A percentile compares a stretch with the other conserved stretches of the same genome.
These are phyloP conservation scores for Coecobrya sp. DNA, from an alignment of 2,888 invertebrate species.

Conservation along the genomic window DNA sequence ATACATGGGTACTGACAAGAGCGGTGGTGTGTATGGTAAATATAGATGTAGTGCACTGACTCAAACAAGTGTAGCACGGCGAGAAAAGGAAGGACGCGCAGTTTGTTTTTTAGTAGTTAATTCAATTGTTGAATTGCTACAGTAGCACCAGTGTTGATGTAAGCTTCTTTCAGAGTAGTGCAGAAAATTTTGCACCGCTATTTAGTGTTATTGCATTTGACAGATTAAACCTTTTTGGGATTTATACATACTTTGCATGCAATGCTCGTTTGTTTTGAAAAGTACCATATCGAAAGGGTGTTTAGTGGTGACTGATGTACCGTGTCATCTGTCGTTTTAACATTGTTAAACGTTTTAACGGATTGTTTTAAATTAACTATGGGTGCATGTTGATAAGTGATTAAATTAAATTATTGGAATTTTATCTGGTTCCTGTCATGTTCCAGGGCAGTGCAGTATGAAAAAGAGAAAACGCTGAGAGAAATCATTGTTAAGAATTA, in stretches of 20 bases:
- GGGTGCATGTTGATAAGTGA: background rate
- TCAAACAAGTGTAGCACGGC: constrained; percentile 42
- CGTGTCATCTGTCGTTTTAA: constrained; percentile 15
- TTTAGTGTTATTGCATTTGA: background rate
- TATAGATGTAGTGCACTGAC: background rate
- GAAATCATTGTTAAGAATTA: background rate
- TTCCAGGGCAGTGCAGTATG: background rate
- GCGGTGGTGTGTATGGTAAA: background rate
- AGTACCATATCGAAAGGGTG: constrained; percentile 25
- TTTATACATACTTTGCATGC: background rate
- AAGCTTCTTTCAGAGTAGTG: background rate
- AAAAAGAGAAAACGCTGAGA: background rate
- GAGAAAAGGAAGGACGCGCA: constrained; percentile 40
- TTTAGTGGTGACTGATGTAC: constrained; percentile 26
- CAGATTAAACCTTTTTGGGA: background rate
- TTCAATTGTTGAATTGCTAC: constrained; percentile 23
- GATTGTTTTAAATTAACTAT: background rate
- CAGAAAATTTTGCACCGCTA: background rate
- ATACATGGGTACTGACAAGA: constrained; percentile 1
- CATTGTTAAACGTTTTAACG: background rate
- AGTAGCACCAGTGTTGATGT: constrained; percentile 20
- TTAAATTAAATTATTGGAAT: background rate
- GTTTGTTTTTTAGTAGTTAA: constrained; percentile 22
- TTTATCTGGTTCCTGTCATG: background rate
- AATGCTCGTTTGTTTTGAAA: background rate